Base-by-base conservation (phyloP, 2,888 invertebrate genomes). In the Chamaedrilus cognettii region DNA sequence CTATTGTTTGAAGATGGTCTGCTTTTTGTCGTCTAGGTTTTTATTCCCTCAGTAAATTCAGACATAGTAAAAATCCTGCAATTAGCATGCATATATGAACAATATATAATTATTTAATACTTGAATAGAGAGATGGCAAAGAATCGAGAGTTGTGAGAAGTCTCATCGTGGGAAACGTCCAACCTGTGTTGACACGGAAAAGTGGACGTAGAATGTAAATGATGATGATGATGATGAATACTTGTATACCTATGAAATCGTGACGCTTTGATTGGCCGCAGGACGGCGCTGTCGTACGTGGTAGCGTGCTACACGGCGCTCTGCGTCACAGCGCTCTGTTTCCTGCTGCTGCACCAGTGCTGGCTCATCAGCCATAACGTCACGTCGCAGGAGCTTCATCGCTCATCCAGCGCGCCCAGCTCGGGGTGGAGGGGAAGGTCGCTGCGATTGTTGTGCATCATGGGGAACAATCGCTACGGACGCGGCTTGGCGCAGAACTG, bases 321-420 rank as follows among this genome's bases (percentile, higher is more conserved):
- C 11, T 75, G 72, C 33, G 64, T 76, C 4, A 57, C 67, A 23
- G 58, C 77, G 23, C 78, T 82, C 77, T 64, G 66, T 7, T 23
- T 76, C 19, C 76, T 78, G 7, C 74, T 81, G 23, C 26, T 81
- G 5, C 75, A 78, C 60, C 82, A 82, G 70, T 15, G 77, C n/a
- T 31, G 80, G 5, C 75, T 80, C 56, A 81, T 82, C 66, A 78
- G 77, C 30, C 82, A 82, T 70, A 81, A 82, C 70, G 30, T 78
- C 26, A 82, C 82, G 0, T 76, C 77, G 1, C 81, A 82, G 69
- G 82, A 82, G n/a, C n/a, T n/a, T n/a, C n/a, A n/a, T n/a, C n/a
- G n/a, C n/a, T n/a, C n/a, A 67, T 70, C 66, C 11, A 52, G 42
- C 19, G 11, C 11, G 19, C 11, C 42, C 11, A 42, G 7, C 11